These are phyloP conservation scores for Edolisoma coerulescens DNA, from an alignment of 2,113 vertebrate genomes.

Conservation along the genomic window DNA sequence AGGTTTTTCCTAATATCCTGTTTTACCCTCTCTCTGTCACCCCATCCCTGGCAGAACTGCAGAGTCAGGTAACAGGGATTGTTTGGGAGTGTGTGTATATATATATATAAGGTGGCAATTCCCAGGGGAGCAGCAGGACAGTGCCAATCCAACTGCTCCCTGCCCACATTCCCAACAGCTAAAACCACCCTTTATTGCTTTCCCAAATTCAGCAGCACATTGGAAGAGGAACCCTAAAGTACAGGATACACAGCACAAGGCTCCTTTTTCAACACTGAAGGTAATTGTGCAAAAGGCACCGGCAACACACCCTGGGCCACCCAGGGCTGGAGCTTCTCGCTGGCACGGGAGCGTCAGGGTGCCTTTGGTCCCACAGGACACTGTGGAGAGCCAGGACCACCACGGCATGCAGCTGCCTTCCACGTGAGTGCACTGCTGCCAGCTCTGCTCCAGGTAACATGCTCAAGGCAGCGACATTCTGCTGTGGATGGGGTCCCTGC, in stretches of 20 bases:
- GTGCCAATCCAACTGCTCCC: accelerated
- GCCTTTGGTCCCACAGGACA: not conserved
- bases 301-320: not conserved
- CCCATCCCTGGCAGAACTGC: not conserved
- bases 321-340: not conserved
- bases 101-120: not conserved
- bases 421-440: accelerated
- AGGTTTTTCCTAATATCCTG: not conserved
- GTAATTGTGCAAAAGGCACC: not conserved
- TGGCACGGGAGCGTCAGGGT: not conserved
- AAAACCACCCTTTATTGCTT: not conserved
- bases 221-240: not conserved
- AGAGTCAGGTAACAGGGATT: not conserved
- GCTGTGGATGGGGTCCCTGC: not conserved
- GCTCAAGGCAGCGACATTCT: not conserved
- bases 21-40: not conserved
- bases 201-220: not conserved
- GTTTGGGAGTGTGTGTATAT: not conserved
- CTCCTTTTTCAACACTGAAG: not conserved
- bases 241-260: not conserved
- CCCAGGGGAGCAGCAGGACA: not conserved
- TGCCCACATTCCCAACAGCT: not conserved
- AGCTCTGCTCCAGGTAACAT: not conserved
- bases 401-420: not conserved
- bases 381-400: accelerated